Evolutionary conservation across 2,888 invertebrate species (phyloP).

Genomic region (Agrilus cyanescens): DNA sequence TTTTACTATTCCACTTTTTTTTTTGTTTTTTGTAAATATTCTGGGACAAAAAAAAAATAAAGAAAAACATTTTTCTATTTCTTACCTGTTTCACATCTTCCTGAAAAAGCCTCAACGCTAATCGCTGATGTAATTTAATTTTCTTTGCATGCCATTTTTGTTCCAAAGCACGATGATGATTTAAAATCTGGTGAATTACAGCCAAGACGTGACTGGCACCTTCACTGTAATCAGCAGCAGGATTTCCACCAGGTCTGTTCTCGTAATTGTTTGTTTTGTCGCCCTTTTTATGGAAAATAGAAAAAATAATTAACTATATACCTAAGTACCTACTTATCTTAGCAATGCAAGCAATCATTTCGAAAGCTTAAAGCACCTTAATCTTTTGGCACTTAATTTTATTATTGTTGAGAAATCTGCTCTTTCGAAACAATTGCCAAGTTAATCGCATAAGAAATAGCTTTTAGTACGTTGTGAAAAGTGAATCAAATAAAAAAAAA

Average conservation of each 20-base stretch:
- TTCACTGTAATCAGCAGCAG: conserved; percentile 91
- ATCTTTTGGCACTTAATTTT: no score
- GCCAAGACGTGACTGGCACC: conserved; percentile 94
- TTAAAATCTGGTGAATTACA: conserved; percentile 92
- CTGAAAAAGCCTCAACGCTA: conserved; percentile 87
- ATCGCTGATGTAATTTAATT: conserved; percentile 86
- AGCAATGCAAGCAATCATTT: no score
- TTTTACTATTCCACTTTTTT: not conserved
- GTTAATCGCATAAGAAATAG: no score
- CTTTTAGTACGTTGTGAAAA: no score
- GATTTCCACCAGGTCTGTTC: conserved; percentile 57
- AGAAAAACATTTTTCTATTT: not conserved
- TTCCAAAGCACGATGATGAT: conserved; percentile 87
- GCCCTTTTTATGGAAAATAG: conserved; percentile 20
- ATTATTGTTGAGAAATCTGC: no score
- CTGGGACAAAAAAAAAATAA: not conserved
- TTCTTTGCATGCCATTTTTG: conserved; percentile 92
- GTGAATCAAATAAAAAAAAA: no score
- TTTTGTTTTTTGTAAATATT: not conserved
- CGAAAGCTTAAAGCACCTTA: no score
- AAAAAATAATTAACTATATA: conserved; percentile 5
- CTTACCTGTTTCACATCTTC: conserved; percentile 90
- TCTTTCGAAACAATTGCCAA: no score
- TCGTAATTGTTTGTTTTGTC: conserved; percentile 43
- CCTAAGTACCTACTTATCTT: no score